Evolutionary conservation across 1,140 invertebrate genomes (phyloP).

Genomic region (Drosophila malerkotliana): DNA sequence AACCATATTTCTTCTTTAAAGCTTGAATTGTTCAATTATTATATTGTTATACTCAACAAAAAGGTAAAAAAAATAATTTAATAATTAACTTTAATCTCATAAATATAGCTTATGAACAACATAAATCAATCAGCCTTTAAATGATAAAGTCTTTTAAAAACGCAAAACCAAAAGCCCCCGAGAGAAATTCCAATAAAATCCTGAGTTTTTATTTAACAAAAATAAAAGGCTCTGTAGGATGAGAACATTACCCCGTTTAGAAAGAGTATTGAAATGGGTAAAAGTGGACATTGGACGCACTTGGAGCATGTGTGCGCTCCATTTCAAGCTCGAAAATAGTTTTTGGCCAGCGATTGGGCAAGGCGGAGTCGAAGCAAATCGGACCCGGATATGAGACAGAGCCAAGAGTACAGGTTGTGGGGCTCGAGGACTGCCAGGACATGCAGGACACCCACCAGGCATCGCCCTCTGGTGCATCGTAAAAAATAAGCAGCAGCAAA

Average conservation of each 20-base stretch:
- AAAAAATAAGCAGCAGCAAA: conserved; percentile 83
- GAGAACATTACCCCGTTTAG: not conserved
- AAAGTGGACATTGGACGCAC: conserved; percentile 71
- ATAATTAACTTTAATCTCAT: no score
- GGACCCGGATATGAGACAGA: conserved; percentile 28
- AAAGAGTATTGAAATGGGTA: conserved; percentile 17
- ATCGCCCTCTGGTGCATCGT: conserved; percentile 80
- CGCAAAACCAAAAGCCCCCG: no score
- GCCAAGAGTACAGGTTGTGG: conserved; percentile 2
- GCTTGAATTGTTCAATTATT: no score
- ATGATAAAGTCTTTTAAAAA: no score
- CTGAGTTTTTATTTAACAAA: not conserved
- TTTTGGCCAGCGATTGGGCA: conserved; percentile 54
- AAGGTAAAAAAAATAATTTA: no score
- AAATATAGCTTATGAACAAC: no score
- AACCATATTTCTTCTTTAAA: no score
- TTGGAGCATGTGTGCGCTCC: conserved; percentile 77
- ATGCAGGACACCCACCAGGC: conserved; percentile 36
- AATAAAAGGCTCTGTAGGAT: not conserved
- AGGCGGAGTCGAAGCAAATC: conserved; percentile 22
- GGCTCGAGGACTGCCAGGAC: conserved; percentile 4
- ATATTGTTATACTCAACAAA: no score
- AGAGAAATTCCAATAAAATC: not conserved
- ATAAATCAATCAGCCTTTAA: no score
- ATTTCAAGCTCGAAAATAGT: conserved; percentile 78